These are phyloP conservation scores for Lacanobia oleracea DNA, from an alignment of 2,888 invertebrate species.

Conservation along the genomic window DNA sequence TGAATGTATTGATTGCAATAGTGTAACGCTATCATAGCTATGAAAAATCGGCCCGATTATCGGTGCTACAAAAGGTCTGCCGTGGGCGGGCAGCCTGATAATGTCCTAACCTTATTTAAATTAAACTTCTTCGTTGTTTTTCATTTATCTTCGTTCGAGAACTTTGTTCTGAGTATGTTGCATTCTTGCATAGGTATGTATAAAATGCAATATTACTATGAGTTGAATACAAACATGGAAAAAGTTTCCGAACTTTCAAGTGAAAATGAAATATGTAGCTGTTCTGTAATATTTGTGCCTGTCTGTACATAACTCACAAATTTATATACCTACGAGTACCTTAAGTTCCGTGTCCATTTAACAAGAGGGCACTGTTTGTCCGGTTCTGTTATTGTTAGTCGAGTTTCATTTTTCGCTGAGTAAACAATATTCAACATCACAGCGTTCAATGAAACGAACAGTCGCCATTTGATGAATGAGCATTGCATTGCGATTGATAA, in stretches of 20 bases:
- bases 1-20: too few species aligned
- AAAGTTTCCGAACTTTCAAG: not conserved
- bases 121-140: too few species aligned
- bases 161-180: too few species aligned
- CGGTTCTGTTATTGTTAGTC: not conserved
- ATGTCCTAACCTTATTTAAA: too few species aligned
- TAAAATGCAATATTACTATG: too few species aligned
- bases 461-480: conserved; percentile 17
- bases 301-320: not conserved
- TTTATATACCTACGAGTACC: not conserved
- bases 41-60: too few species aligned
- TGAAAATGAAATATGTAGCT: not conserved
- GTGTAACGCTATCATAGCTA: too few species aligned
- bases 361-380: not conserved
- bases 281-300: too few species aligned
- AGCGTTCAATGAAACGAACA: conserved; percentile 15
- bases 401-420: conserved; percentile 2
- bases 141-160: too few species aligned
- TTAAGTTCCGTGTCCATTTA: not conserved
- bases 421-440: conserved; percentile 18
- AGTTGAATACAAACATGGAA: not conserved
- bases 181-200: too few species aligned
- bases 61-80: too few species aligned
- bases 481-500: not conserved
- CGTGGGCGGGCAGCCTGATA: too few species aligned